These are phyloP conservation scores for Hyaena hyaena DNA, from an alignment of 2,113 vertebrate species.

Conservation along the genomic window DNA sequence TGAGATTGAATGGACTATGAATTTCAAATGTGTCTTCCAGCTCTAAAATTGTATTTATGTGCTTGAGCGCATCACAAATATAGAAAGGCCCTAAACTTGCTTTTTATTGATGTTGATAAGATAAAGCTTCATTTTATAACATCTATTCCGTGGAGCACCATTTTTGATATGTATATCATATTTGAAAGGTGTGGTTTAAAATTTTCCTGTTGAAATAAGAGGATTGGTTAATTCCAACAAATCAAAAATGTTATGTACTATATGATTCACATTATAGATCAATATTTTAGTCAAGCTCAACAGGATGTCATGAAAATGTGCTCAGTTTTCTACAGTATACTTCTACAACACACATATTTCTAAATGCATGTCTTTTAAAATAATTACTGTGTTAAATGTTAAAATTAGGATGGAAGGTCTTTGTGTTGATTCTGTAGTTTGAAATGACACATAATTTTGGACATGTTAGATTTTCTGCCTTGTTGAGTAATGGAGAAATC, in stretches of 20 bases:
- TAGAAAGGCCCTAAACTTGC: conserved; percentile 39
- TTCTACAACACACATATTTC: background rate
- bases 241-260: background rate
- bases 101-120: conserved; percentile 50
- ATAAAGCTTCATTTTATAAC: conserved; percentile 59
- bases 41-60: conserved; percentile 39
- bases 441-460: background rate
- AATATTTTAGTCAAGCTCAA: background rate
- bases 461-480: background rate
- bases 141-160: background rate
- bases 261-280: background rate
- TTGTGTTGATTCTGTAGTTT: background rate
- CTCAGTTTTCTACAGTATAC: background rate
- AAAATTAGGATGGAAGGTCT: background rate
- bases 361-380: background rate
- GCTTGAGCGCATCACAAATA: background rate
- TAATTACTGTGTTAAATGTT: background rate
- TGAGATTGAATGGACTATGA: background rate
- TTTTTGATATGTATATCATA: conserved; percentile 17
- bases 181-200: conserved; percentile 54
- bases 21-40: conserved; percentile 11
- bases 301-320: background rate
- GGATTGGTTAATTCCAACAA: conserved; percentile 24
- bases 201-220: background rate
- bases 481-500: background rate